Conservation (phyloP, 2,113 vertebrate genomes). For the Conger conger region DNA sequence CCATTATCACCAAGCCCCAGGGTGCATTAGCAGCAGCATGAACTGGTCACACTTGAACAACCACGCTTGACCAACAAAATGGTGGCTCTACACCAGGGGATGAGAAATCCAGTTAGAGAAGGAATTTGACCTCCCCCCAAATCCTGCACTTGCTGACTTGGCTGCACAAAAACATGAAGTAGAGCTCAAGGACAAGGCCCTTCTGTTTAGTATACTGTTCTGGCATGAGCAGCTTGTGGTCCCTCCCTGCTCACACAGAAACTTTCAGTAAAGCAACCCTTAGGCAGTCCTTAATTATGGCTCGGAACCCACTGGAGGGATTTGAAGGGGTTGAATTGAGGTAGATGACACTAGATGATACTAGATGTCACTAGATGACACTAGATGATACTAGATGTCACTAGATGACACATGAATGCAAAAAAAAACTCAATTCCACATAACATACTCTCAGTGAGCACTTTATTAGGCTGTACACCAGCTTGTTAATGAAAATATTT, state of each 20-base stretch:
- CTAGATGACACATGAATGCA: too few relatives aligned
- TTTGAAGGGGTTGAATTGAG: too few relatives aligned
- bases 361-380: too few relatives aligned
- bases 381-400: too few relatives aligned
- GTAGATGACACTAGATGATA: too few relatives aligned
- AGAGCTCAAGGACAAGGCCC: slow-evolving; percentile 46
- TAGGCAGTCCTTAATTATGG: too few relatives aligned
- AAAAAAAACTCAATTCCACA: too few relatives aligned
- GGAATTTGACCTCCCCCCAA: slow-evolving; percentile 30
- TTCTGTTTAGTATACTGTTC: slow-evolving; percentile 45
- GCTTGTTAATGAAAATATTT: too few relatives aligned
- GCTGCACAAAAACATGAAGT: slow-evolving; percentile 41
- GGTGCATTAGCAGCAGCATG: background rate
- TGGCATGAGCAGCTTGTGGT: background rate
- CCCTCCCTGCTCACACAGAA: background rate
- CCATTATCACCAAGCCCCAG: background rate
- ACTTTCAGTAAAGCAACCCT: background rate
- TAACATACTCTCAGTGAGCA: too few relatives aligned
- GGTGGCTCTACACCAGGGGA: slow-evolving; percentile 14
- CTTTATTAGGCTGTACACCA: too few relatives aligned
- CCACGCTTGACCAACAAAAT: slow-evolving; percentile 13
- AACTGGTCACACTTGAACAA: slow-evolving; percentile 15
- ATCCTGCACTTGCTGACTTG: slow-evolving; percentile 54
- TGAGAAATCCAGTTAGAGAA: slow-evolving; percentile 59
- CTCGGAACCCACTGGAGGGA: too few relatives aligned